Conservation (phyloP, 2,113 vertebrate species). For the Trogon melanurus region DNA sequence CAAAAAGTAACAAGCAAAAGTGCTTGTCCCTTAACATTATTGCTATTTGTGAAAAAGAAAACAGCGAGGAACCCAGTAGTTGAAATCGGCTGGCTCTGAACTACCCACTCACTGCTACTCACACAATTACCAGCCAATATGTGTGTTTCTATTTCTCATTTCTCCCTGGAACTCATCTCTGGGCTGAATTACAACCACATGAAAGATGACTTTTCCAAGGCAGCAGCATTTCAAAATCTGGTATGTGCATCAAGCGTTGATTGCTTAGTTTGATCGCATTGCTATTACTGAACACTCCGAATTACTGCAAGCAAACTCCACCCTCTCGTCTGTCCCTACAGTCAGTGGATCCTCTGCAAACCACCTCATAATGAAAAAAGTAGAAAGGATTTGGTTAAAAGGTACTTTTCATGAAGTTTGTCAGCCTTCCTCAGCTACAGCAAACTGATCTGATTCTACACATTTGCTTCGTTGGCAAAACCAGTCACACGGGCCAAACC, state of each 20-base stretch:
- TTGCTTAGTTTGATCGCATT: conserved; percentile 5
- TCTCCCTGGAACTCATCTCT: conserved; percentile 39
- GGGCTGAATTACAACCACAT: conserved; percentile 40
- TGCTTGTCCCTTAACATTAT: background rate
- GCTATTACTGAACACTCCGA: background rate
- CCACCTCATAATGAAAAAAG: background rate
- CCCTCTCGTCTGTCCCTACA: background rate
- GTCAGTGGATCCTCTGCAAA: background rate
- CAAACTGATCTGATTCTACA: background rate
- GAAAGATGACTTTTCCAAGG: conserved; percentile 49
- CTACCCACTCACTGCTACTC: conserved; percentile 36
- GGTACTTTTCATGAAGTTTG: background rate
- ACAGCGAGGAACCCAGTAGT: background rate
- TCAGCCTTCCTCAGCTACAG: background rate
- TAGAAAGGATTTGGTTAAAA: background rate
- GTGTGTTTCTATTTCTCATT: conserved; percentile 40
- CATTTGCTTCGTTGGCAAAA: background rate
- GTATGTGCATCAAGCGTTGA: background rate
- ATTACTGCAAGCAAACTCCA: background rate
- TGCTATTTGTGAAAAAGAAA: conserved; percentile 14
- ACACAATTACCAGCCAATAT: conserved; percentile 34
- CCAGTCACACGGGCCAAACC: background rate
- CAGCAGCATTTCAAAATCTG: conserved; percentile 34
- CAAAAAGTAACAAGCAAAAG: background rate
- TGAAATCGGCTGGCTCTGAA: conserved; percentile 44